Evolutionary conservation across 2,888 invertebrate species (phyloP).

Genomic region (Dynastes tityus): DNA sequence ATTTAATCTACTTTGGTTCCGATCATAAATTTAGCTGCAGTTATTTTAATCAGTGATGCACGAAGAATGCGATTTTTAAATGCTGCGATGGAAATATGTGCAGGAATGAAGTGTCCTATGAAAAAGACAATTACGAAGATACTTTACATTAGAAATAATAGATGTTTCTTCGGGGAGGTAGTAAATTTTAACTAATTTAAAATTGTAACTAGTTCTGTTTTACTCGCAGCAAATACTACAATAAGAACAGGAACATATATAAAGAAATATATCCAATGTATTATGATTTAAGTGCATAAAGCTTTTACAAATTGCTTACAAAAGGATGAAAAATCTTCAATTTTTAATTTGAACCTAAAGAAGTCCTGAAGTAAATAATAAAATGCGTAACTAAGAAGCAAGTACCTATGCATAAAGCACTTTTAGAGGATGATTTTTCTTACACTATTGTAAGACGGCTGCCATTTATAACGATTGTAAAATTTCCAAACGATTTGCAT

Average conservation of each 20-base stretch:
- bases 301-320: no score
- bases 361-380: no score
- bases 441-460: no score
- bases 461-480: no score
- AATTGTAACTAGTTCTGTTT: neutral
- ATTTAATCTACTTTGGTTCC: constrained; percentile 23
- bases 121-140: constrained; percentile 7
- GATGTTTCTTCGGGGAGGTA: neutral
- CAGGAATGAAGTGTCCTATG: neutral
- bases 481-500: no score
- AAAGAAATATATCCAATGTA: no score
- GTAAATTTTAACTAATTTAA: neutral
- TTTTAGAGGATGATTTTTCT: no score
- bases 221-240: neutral
- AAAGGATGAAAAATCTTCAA: no score
- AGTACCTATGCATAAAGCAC: no score
- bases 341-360: no score
- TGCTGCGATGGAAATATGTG: constrained; percentile 16
- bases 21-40: constrained; percentile 23
- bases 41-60: constrained; percentile 1
- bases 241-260: neutral
- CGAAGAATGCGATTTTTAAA: constrained; percentile 2
- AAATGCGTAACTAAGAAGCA: no score
- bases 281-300: no score
- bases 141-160: neutral